Conservation (phyloP, 2,113 vertebrate species). For the Zosterops borbonicus region DNA sequence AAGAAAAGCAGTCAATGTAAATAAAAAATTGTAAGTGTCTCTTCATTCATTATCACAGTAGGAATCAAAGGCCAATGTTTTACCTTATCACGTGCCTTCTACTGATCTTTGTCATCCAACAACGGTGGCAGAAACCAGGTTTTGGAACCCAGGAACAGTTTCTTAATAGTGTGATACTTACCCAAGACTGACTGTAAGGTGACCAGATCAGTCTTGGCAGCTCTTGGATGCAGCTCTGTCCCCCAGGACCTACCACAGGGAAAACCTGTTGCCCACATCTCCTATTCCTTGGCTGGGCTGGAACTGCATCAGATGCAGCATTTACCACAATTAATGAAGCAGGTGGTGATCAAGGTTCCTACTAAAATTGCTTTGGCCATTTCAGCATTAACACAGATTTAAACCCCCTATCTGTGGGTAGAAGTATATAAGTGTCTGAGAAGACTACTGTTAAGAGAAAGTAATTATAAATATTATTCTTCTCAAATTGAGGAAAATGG, state of each 20-base stretch:
- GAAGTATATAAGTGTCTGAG: neutral
- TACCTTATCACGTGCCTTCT: neutral
- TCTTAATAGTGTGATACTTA: neutral
- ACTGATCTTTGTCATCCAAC: neutral
- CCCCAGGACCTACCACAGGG: neutral
- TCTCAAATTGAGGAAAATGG: neutral
- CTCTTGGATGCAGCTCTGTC: neutral
- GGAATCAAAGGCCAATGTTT: neutral
- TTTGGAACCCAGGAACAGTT: neutral
- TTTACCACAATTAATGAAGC: neutral
- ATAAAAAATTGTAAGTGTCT: neutral
- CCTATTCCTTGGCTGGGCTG: neutral
- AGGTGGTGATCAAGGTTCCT: neutral
- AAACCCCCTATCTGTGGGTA: fast-evolving
- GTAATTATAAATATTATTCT: neutral
- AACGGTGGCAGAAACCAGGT: neutral
- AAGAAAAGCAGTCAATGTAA: neutral
- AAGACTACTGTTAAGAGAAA: neutral
- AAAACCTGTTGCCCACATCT: neutral
- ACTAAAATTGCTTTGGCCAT: neutral
- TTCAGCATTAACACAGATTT: neutral
- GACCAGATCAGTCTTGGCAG: neutral
- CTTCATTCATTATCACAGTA: neutral
- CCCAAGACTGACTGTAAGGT: neutral
- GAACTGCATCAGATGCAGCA: neutral